phyloP scores from a whole-genome alignment of 2,797 vertebrate genomes.

The Enteromius thamalakanensis region DNA sequence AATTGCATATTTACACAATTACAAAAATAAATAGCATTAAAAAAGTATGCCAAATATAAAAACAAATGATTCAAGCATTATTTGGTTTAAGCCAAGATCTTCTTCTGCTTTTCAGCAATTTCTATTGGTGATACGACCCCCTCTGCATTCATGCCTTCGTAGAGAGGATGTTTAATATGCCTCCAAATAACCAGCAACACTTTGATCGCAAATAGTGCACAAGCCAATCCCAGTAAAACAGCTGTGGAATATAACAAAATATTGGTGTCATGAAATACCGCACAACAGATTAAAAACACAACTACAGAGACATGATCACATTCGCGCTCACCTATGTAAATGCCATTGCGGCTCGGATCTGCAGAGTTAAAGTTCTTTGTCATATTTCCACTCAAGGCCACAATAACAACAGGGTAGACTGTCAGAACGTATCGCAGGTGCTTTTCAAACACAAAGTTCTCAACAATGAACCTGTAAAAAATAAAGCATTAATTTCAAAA shows the following conservation, averaged over 20 bases:
- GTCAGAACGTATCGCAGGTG: conserved; percentile 82
- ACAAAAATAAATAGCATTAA: background rate
- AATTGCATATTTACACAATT: background rate
- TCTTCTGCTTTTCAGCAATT: conserved; percentile 68
- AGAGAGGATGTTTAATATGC: conserved; percentile 72
- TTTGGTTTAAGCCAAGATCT: conserved; percentile 57
- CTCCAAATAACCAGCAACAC: conserved; percentile 73
- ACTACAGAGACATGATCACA: background rate
- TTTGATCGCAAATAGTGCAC: conserved; percentile 63
- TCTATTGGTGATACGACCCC: conserved; percentile 62
- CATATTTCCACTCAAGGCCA: conserved; percentile 75
- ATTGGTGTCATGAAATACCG: background rate
- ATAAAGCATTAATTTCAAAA: background rate
- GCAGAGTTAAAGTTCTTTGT: conserved; percentile 69
- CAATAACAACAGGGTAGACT: conserved; percentile 79
- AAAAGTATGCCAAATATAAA: background rate
- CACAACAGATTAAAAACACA: background rate
- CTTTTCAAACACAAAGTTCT: conserved; percentile 80
- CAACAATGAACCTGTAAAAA: conserved; percentile 76
- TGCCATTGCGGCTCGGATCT: conserved; percentile 61
- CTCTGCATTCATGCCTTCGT: conserved; percentile 44
- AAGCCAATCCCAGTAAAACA: conserved; percentile 67
- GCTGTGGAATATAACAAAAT: conserved; percentile 55
- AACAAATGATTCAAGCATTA: background rate
- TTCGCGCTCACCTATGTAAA: conserved; percentile 74